Percentiles rank a stretch among this genome's conserved stretches.
Conservation (phyloP, 2,113 vertebrate genomes). For the Mola mola region DNA sequence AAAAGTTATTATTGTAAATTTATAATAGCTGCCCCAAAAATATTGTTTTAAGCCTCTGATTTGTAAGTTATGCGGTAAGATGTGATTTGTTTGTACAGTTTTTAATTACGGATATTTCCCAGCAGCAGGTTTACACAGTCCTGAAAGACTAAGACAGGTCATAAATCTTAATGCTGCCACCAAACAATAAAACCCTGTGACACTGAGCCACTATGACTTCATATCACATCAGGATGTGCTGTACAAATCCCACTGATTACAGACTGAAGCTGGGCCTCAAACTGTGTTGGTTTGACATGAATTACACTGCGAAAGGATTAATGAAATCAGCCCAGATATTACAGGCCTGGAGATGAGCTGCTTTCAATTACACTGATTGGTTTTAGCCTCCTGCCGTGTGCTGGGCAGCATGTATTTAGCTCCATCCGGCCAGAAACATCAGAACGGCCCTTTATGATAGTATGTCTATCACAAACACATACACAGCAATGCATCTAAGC, state of each 20-base stretch:
- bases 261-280: conserved; percentile 40
- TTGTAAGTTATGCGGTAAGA: too few relatives aligned
- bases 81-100: too few relatives aligned
- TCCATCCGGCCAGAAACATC: conserved; percentile 44
- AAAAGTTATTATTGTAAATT: too few relatives aligned
- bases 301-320: conserved; percentile 71
- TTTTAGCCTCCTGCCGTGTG: conserved; percentile 55
- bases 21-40: too few relatives aligned
- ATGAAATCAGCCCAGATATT: conserved; percentile 70
- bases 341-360: conserved; percentile 65
- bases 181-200: conserved; percentile 20
- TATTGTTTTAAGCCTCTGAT: too few relatives aligned
- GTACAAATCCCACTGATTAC: conserved; percentile 48
- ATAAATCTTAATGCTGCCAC: too few relatives aligned
- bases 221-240: conserved; percentile 35
- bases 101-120: too few relatives aligned
- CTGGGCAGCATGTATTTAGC: conserved; percentile 35
- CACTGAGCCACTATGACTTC: conserved; percentile 38
- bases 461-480: conserved; percentile 42
- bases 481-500: conserved; percentile 54
- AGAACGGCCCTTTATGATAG: conserved; percentile 42
- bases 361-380: conserved; percentile 76
- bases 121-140: too few relatives aligned
- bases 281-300: conserved; percentile 55
- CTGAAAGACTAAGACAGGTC: too few relatives aligned